Conservation (phyloP, 2,797 vertebrate species). For the Hemibagrus guttatus region DNA sequence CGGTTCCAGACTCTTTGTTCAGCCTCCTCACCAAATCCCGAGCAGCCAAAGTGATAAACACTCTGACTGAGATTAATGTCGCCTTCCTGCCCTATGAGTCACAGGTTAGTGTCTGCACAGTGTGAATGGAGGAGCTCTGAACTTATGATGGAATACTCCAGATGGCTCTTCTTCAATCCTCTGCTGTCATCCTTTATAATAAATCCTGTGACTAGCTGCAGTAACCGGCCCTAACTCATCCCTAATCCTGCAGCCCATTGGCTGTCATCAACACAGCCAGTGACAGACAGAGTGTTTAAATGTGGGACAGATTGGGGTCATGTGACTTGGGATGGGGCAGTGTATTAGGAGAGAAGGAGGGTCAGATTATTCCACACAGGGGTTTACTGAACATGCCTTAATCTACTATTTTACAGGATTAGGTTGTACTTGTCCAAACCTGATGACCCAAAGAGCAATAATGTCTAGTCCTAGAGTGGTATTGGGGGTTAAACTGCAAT, state of each 20-base stretch:
- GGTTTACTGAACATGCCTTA: neutral
- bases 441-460: neutral
- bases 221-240: constrained; percentile 18
- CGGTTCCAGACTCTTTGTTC: constrained; percentile 90
- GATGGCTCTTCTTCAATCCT: constrained; percentile 67
- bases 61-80: constrained; percentile 96
- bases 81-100: constrained; percentile 97
- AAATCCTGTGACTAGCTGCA: constrained; percentile 62
- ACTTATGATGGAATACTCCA: constrained; percentile 57
- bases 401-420: constrained; percentile 1
- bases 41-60: constrained; percentile 94
- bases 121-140: constrained; percentile 11
- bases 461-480: neutral
- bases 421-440: neutral
- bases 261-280: constrained; percentile 31
- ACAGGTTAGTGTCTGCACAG: constrained; percentile 80
- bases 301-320: constrained; percentile 56
- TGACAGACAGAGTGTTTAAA: constrained; percentile 37
- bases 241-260: constrained; percentile 62
- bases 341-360: constrained; percentile 30
- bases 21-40: constrained; percentile 96
- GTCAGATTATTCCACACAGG: constrained; percentile 13
- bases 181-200: constrained; percentile 60
- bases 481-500: neutral
- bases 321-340: constrained; percentile 61